Conservation (phyloP, 2,797 vertebrate genomes). For the Pogoniulus pusillus region DNA sequence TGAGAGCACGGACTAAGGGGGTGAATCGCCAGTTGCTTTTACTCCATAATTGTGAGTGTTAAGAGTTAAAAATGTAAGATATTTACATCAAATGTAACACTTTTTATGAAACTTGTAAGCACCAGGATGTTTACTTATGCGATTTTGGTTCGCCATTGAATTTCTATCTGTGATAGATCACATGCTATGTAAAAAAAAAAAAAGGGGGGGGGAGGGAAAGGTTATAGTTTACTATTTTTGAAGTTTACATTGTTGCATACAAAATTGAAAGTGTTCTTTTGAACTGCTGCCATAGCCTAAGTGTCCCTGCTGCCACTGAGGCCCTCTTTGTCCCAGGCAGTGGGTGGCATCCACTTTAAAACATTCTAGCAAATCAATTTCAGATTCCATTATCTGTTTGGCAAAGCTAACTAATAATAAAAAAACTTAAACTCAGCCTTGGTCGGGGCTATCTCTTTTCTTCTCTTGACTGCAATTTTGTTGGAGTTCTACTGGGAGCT, state of each 20-base stretch:
- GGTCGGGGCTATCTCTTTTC: background rate
- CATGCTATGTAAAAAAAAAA: slow-evolving; percentile 75
- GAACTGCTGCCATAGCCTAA: slow-evolving; percentile 76
- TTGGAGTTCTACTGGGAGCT: background rate
- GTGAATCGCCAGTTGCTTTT: slow-evolving; percentile 70
- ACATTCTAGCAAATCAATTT: slow-evolving; percentile 79
- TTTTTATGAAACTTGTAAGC: slow-evolving; percentile 80
- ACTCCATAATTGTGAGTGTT: slow-evolving; percentile 71
- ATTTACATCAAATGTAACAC: slow-evolving; percentile 74
- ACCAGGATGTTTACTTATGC: slow-evolving; percentile 76
- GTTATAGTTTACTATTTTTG: slow-evolving; percentile 84
- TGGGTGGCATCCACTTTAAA: slow-evolving; percentile 71
- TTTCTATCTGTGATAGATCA: slow-evolving; percentile 83
- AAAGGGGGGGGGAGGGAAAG: slow-evolving; percentile 10
- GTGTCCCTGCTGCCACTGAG: slow-evolving; percentile 70
- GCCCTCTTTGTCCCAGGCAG: slow-evolving; percentile 68
- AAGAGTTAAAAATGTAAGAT: slow-evolving; percentile 66
- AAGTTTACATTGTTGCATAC: slow-evolving; percentile 84
- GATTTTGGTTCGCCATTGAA: slow-evolving; percentile 78
- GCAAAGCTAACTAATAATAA: slow-evolving; percentile 81
- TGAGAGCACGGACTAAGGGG: slow-evolving; percentile 38
- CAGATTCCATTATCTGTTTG: slow-evolving; percentile 79
- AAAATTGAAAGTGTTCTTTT: slow-evolving; percentile 77
- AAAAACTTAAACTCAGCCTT: slow-evolving; percentile 71
- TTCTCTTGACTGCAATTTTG: background rate